A percentile compares a stretch with the other conserved stretches of the same genome.
Evolutionary conservation across 2,797 vertebrate genomes (phyloP).

Genomic region (Leuciscus waleckii): DNA sequence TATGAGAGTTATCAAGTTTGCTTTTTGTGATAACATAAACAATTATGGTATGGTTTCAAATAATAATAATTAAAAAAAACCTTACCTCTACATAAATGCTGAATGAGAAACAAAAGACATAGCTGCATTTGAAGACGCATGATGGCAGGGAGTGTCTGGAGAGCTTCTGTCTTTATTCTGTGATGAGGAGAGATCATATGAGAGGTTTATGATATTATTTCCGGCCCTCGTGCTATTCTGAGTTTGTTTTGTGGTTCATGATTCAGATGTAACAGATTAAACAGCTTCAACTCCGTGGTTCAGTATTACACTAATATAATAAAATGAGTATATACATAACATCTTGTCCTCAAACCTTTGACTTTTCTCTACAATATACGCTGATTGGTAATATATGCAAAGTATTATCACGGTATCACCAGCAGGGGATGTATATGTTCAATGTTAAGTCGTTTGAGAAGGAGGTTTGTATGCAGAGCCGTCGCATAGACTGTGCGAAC

Average conservation of each 20-base stretch:
- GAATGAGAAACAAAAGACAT: not conserved
- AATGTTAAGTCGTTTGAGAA: not conserved
- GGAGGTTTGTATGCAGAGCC: not conserved
- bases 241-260: slow-evolving; percentile 27
- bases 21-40: not conserved
- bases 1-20: not conserved
- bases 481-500: too few relatives aligned
- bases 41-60: not conserved
- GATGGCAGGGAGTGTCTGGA: slow-evolving; percentile 11
- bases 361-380: too few relatives aligned
- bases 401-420: not conserved
- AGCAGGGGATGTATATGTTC: not conserved
- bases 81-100: slow-evolving; percentile 2
- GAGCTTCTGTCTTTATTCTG: slow-evolving; percentile 13
- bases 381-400: too few relatives aligned
- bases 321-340: too few relatives aligned
- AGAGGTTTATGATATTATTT: not conserved
- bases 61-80: not conserved
- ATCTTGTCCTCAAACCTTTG: too few relatives aligned
- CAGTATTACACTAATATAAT: not conserved
- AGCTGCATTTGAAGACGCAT: slow-evolving; percentile 8
- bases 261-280: slow-evolving; percentile 2
- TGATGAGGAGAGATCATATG: not conserved
- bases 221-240: not conserved
- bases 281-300: not conserved